These are phyloP conservation scores for Drosophila parthenogenetica DNA, from an alignment of 2,888 invertebrate species.

Conservation along the genomic window DNA sequence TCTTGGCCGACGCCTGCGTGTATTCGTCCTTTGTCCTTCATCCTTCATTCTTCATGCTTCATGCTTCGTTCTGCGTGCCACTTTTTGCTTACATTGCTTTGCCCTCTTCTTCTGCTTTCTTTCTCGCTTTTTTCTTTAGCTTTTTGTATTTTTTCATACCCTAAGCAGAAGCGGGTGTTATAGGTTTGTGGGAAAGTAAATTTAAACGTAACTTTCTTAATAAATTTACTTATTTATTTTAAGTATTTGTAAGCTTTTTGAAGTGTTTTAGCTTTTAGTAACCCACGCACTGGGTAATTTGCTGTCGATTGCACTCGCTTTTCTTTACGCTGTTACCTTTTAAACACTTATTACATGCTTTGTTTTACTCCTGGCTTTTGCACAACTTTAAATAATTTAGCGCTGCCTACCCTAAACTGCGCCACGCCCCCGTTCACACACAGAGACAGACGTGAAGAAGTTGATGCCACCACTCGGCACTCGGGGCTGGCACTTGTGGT, in stretches of 20 bases:
- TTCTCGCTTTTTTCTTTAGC: conserved; percentile 3
- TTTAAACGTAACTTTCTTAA: too few species aligned
- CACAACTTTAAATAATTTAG: conserved; percentile 74
- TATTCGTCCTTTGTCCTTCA: conserved; percentile 24
- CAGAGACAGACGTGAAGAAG: neutral
- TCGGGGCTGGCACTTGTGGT: conserved; percentile 46
- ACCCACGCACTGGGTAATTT: too few species aligned
- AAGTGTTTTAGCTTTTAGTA: too few species aligned
- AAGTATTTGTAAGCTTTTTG: too few species aligned
- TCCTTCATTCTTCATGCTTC: neutral
- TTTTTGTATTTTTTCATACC: conserved; percentile 3
- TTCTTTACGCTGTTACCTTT: conserved; percentile 48
- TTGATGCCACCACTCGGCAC: conserved; percentile 9
- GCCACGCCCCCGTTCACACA: neutral
- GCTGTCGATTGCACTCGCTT: neutral
- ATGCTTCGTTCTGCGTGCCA: conserved; percentile 1
- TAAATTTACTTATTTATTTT: too few species aligned
- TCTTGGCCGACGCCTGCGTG: conserved; percentile 46
- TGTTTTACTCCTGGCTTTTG: conserved; percentile 61
- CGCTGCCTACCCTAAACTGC: conserved; percentile 3
- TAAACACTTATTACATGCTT: conserved; percentile 61
- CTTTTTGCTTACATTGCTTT: conserved; percentile 1
- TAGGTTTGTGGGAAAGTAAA: neutral
- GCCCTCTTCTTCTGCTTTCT: conserved; percentile 4
- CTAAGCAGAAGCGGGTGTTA: neutral